Conservation (phyloP, 2,113 vertebrate genomes). For the Chauna torquata region DNA sequence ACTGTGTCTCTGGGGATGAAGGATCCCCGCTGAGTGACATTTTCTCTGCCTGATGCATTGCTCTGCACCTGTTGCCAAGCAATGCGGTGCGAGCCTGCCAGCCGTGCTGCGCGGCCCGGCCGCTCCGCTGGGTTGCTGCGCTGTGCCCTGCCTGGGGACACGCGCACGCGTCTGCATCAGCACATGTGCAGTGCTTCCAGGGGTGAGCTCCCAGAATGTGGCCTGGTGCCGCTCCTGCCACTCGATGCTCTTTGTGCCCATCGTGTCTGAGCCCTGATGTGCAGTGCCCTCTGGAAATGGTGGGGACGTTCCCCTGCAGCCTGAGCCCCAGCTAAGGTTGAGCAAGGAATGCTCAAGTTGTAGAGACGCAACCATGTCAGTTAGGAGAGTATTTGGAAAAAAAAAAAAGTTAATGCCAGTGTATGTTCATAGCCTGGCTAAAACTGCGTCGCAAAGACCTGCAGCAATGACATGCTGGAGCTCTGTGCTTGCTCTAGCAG, state of each 20-base stretch:
- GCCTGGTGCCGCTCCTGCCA: not conserved
- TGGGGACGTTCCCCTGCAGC: not conserved
- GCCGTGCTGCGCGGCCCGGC: not conserved
- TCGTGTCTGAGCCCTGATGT: not conserved
- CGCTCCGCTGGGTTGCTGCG: too few relatives aligned
- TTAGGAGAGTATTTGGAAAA: too few relatives aligned
- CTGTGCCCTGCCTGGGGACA: not conserved
- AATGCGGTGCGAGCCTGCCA: not conserved
- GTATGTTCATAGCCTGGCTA: not conserved
- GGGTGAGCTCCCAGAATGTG: too few relatives aligned
- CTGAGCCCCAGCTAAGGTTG: not conserved
- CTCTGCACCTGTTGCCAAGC: constrained; percentile 29
- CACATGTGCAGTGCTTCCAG: not conserved
- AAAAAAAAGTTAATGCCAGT: too few relatives aligned
- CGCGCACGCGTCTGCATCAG: too few relatives aligned
- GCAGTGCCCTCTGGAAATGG: not conserved
- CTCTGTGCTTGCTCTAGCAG: too few relatives aligned
- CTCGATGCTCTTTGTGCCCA: too few relatives aligned
- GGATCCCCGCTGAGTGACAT: not conserved
- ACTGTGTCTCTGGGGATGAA: not conserved
- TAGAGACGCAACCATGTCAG: not conserved
- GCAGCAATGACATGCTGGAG: not conserved
- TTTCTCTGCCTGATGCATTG: constrained; percentile 24
- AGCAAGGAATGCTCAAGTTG: not conserved
- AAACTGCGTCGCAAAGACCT: not conserved